Percentiles rank a stretch among this genome's conserved stretches.
Evolutionary conservation across 1,140 invertebrate species (phyloP).

Genomic region (Sinella curviseta): DNA sequence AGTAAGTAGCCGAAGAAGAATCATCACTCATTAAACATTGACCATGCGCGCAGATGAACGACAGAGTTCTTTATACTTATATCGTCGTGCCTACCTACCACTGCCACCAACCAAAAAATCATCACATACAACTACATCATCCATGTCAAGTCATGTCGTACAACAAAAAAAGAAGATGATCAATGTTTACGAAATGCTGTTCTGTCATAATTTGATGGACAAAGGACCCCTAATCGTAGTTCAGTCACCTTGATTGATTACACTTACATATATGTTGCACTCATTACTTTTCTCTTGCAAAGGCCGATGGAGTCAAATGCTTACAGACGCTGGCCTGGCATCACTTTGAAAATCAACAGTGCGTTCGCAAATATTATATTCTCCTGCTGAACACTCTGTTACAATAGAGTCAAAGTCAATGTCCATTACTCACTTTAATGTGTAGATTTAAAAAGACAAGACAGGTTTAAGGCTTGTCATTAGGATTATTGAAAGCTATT

Average conservation of each 20-base stretch:
- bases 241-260: conserved; percentile 11
- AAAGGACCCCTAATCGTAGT: neutral
- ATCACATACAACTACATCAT: neutral
- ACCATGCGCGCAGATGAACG: neutral
- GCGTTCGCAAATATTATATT: neutral
- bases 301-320: too few species aligned
- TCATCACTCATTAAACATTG: neutral
- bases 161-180: conserved; percentile 4
- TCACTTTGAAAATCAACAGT: neutral
- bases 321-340: too few species aligned
- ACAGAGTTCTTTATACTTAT: too few species aligned
- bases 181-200: neutral
- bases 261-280: too few species aligned
- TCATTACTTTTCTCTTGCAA: too few species aligned
- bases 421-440: too few species aligned
- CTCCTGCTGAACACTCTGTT: too few species aligned
- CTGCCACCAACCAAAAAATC: neutral
- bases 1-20: neutral
- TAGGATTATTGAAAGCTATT: neutral
- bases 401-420: neutral
- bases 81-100: neutral
- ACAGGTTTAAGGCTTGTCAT: neutral
- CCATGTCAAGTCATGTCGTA: neutral
- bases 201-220: conserved; percentile 6
- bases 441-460: too few species aligned